phyloP scores from a whole-genome alignment of 2,797 vertebrate species.

The Buphagus erythrorhynchus region DNA sequence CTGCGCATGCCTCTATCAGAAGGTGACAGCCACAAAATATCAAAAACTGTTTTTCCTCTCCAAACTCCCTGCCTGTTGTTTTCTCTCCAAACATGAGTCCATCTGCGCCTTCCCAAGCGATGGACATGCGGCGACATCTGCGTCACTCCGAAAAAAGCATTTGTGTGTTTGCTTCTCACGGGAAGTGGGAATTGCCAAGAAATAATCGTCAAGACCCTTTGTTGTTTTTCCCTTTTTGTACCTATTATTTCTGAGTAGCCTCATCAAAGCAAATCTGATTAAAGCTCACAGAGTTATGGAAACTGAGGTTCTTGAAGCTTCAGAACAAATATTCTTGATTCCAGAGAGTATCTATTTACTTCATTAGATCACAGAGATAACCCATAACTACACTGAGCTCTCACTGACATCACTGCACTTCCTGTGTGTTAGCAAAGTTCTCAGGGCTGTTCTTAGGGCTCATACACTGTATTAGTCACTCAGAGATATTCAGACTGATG shows the following conservation, averaged over 20 bases:
- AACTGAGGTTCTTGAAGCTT: not conserved
- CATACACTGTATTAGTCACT: not conserved
- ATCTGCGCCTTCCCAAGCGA: conserved; percentile 3
- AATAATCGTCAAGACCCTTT: not conserved
- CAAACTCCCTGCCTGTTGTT: not conserved
- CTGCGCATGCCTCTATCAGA: not conserved
- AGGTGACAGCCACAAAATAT: not conserved
- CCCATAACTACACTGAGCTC: not conserved
- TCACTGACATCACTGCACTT: not conserved
- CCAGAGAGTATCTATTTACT: not conserved
- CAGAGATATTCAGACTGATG: not conserved
- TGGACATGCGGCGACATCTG: not conserved
- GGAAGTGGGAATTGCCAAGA: conserved; percentile 24
- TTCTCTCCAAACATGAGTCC: not conserved
- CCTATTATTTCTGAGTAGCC: not conserved
- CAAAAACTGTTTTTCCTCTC: conserved; percentile 1
- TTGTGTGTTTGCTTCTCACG: not conserved
- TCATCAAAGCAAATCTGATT: not conserved
- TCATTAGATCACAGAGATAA: not conserved
- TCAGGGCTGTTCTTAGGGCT: not conserved
- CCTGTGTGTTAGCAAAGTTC: not conserved
- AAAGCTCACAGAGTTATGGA: not conserved
- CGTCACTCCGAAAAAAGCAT: not conserved
- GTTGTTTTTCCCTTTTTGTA: not conserved
- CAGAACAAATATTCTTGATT: not conserved